Percentiles rank a stretch among this genome's conserved stretches.
phyloP scores from a whole-genome alignment of 1,140 invertebrate species.

The Drosophila mojavensis region DNA sequence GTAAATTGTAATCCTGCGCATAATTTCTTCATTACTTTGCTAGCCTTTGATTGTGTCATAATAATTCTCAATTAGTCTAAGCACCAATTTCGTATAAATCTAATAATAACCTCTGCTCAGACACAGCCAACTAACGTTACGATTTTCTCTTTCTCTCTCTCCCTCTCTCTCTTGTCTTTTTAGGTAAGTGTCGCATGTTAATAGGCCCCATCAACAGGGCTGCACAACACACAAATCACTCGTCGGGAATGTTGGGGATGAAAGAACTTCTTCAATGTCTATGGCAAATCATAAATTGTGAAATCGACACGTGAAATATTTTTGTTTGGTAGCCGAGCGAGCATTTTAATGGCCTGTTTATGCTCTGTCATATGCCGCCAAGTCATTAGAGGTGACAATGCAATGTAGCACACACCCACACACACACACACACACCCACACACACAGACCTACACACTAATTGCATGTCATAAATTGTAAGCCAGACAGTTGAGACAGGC shows the following conservation, averaged over 20 bases:
- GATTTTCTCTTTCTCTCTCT: slow-evolving; percentile 1
- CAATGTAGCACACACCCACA: slow-evolving; percentile 49
- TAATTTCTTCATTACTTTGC: not conserved
- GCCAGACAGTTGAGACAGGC: slow-evolving; percentile 38
- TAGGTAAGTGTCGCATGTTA: slow-evolving; percentile 71
- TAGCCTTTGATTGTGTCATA: not conserved
- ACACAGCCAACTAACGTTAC: slow-evolving; percentile 28
- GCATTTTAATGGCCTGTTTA: slow-evolving; percentile 76
- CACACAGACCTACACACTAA: slow-evolving; percentile 45
- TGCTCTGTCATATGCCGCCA: slow-evolving; percentile 57
- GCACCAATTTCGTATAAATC: not conserved
- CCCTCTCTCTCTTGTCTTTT: slow-evolving; percentile 34
- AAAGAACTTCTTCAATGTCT: slow-evolving; percentile 7
- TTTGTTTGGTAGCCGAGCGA: slow-evolving; percentile 35
- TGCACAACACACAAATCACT: slow-evolving; percentile 25
- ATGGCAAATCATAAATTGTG: slow-evolving; percentile 39
- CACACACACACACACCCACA: slow-evolving; percentile 18
- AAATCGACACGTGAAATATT: slow-evolving; percentile 56
- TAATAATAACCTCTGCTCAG: not conserved
- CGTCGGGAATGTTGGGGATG: not conserved
- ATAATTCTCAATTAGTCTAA: slow-evolving; percentile 29
- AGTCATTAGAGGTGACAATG: slow-evolving; percentile 80
- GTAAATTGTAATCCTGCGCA: no score
- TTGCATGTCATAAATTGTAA: slow-evolving; percentile 70
- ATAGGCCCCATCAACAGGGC: slow-evolving; percentile 27